Evolutionary conservation across 2,113 vertebrate genomes (phyloP), one percentile per base, ranked within the genome.

Genomic region (Perca flavescens): DNA sequence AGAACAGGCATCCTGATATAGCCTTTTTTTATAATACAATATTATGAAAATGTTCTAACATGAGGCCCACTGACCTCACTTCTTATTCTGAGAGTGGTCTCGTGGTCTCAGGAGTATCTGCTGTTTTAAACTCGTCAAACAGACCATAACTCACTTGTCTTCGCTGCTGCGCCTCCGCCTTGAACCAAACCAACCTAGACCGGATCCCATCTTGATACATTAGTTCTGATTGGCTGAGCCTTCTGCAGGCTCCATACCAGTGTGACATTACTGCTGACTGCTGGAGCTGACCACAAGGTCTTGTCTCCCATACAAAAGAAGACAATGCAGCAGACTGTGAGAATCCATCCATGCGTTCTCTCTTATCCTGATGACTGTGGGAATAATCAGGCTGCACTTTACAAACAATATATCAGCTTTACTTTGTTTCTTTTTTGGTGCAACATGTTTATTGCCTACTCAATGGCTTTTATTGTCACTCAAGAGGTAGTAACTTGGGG

Each of bases 131-230:
- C 52, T 63, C 3, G 0, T 50, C 60, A 22, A 69, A 74, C 50
- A n/a, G 40, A 13, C 52, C 63, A 71, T 31, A 72, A 2, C 46
- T 84, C 60, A 28, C 54, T 61, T 43, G 61, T 62, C 40, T 43
- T 36, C 0, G 34, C 46, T 58, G 62, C 50, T 58, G 60, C 36
- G 34, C 60, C 57, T 87, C 83, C 63, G 69, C 74, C 86, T 82
- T 62, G 47, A 84, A 69, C 78, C 73, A 84, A 80, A 86, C 68
- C 73, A 66, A 63, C 60, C 72, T 50, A 65, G 77, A 78, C 84
- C 66, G 68, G 73, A 74, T 69, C 60, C 75, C 69, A 73, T 86
- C 83, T 69, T 56, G 61, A 84, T 72, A 72, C 67, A 83, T 89
- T 61, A 81, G 22, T 57, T 84, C 65, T 70, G 47, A 88, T 74